Conservation (phyloP, 1,140 invertebrate genomes). For the Melanaphis sacchari region DNA sequence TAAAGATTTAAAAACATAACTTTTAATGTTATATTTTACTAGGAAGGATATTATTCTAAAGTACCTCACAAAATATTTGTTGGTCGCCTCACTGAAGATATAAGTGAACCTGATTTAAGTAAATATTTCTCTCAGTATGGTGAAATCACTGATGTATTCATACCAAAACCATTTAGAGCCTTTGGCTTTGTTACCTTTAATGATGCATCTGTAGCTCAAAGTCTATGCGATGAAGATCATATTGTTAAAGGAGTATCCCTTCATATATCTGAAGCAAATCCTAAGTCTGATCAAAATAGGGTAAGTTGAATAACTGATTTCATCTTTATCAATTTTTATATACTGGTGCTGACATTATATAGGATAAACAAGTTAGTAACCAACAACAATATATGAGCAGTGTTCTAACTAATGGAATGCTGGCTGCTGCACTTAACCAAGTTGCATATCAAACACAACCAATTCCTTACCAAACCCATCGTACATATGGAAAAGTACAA, state of each 20-base stretch:
- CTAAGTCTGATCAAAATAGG: conserved; percentile 74
- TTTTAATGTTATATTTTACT: conserved; percentile 54
- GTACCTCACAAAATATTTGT: conserved; percentile 96
- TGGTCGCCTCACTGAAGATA: conserved; percentile 91
- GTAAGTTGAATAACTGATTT: conserved; percentile 57
- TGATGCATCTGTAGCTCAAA: conserved; percentile 92
- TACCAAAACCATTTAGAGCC: conserved; percentile 92
- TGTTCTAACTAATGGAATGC: conserved; percentile 52
- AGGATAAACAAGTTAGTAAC: conserved; percentile 51
- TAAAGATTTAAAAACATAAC: not conserved
- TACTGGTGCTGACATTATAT: not conserved
- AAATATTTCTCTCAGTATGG: conserved; percentile 97
- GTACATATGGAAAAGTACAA: conserved; percentile 53
- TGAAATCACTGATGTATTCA: conserved; percentile 94
- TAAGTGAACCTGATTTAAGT: conserved; percentile 85
- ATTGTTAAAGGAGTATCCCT: conserved; percentile 95
- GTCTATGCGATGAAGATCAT: conserved; percentile 94
- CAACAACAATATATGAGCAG: conserved; percentile 50
- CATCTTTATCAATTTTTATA: not conserved
- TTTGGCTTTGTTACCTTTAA: conserved; percentile 96
- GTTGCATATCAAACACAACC: conserved; percentile 46
- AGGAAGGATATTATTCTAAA: conserved; percentile 85
- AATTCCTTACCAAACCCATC: conserved; percentile 49
- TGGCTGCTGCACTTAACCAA: conserved; percentile 50
- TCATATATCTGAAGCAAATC: conserved; percentile 94